phyloP scores from a whole-genome alignment of 2,888 invertebrate genomes.

The Epistrophella euchroma region DNA sequence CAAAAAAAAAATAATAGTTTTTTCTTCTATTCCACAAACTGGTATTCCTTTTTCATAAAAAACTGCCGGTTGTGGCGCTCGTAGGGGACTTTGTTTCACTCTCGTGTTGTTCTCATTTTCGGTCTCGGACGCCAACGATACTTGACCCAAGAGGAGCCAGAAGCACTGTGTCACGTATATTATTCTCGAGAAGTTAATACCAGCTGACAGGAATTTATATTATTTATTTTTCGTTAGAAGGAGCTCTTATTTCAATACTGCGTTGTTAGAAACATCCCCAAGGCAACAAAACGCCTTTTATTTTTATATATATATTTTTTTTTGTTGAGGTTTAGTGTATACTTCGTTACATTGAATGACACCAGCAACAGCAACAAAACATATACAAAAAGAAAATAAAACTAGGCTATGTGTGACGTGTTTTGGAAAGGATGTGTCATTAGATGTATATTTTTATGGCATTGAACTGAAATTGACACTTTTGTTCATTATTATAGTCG shows the following conservation, averaged over 20 bases:
- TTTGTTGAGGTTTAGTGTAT: conserved; percentile 3
- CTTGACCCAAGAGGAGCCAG: conserved; percentile 29
- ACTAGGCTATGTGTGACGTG: conserved; percentile 34
- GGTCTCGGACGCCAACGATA: conserved; percentile 36
- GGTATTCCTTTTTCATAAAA: neutral
- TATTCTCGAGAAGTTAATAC: conserved; percentile 39
- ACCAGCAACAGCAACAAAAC: neutral
- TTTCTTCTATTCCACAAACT: neutral
- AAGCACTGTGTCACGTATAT: conserved; percentile 38
- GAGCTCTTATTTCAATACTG: conserved; percentile 43
- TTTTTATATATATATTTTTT: conserved; percentile 7
- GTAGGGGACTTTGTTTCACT: neutral
- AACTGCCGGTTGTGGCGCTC: conserved; percentile 9
- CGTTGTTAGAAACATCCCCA: conserved; percentile 44
- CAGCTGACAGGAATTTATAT: conserved; percentile 28
- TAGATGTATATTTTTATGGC: conserved; percentile 51
- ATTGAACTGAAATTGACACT: conserved; percentile 67
- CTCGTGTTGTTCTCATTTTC: conserved; percentile 11
- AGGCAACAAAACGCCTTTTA: conserved; percentile 45
- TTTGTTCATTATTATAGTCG: conserved; percentile 12
- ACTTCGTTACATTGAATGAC: conserved; percentile 15
- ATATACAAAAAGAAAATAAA: neutral
- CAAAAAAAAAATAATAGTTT: neutral
- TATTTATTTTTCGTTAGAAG: conserved; percentile 3
- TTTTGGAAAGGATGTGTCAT: conserved; percentile 61